Evolutionary conservation across 2,888 invertebrate genomes (phyloP).

Genomic region (Coleophora flavipennella): DNA sequence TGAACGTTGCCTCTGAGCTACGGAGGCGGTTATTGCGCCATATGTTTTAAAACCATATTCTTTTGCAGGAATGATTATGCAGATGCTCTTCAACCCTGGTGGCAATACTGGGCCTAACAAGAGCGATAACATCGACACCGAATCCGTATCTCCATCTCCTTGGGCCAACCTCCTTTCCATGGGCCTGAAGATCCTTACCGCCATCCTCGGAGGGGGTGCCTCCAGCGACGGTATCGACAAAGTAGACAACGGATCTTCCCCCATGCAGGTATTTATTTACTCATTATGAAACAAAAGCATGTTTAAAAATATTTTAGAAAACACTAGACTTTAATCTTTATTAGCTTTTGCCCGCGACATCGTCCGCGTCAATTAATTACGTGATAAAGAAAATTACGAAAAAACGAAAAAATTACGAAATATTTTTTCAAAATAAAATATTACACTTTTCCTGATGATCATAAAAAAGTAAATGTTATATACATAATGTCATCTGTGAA

Average conservation of each 20-base stretch:
- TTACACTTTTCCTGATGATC: too few relatives aligned
- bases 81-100: constrained; percentile 85
- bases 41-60: background rate
- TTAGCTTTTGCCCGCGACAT: too few relatives aligned
- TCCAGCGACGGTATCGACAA: constrained; percentile 90
- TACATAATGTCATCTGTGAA: too few relatives aligned
- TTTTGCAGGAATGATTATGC: constrained; percentile 81
- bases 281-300: constrained; percentile 1
- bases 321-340: too few relatives aligned
- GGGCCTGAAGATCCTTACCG: constrained; percentile 88
- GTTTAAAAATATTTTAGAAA: background rate
- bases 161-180: constrained; percentile 91
- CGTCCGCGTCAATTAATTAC: too few relatives aligned
- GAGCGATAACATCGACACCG: constrained; percentile 82
- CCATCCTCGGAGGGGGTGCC: constrained; percentile 84
- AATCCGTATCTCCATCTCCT: constrained; percentile 80
- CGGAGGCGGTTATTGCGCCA: too few relatives aligned
- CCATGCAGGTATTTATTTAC: constrained; percentile 82
- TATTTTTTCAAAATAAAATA: too few relatives aligned
- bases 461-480: too few relatives aligned
- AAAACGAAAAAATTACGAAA: too few relatives aligned
- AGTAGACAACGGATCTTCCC: constrained; percentile 89
- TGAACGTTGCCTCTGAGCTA: too few relatives aligned
- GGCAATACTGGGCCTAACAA: constrained; percentile 80
- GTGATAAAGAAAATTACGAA: too few relatives aligned